Evolutionary conservation across 2,888 invertebrate species (phyloP).

Genomic region (Ferrisia virgata): DNA sequence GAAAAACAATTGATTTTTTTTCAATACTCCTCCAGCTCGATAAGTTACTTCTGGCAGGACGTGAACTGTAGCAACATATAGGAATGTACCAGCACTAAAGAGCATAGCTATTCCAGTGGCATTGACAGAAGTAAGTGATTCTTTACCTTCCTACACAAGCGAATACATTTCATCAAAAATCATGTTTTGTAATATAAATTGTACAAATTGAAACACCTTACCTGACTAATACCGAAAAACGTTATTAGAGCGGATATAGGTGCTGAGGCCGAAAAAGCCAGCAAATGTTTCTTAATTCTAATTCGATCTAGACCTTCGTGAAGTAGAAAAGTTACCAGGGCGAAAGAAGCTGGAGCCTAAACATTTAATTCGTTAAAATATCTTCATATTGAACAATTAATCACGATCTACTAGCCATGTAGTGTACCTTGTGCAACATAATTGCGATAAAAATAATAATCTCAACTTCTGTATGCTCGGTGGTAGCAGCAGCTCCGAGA

Average conservation of each 20-base stretch:
- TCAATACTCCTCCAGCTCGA: conserved; percentile 56
- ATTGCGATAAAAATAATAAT: conserved; percentile 97
- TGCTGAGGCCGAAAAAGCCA: conserved; percentile 89
- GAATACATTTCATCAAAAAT: not conserved
- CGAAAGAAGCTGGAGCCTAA: conserved; percentile 96
- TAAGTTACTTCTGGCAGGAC: conserved; percentile 86
- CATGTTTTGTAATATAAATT: not conserved
- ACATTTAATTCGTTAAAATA: conserved; percentile 43
- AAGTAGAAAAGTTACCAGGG: conserved; percentile 92
- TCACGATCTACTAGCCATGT: not conserved
- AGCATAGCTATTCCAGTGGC: conserved; percentile 97
- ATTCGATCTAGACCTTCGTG: conserved; percentile 91
- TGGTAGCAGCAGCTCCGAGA: conserved; percentile 95
- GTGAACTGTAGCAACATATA: conserved; percentile 98
- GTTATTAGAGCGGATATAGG: conserved; percentile 86
- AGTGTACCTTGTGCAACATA: conserved; percentile 87
- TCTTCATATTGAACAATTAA: not conserved
- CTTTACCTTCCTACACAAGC: conserved; percentile 75
- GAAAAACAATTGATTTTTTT: conserved; percentile 73
- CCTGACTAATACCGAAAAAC: conserved; percentile 84
- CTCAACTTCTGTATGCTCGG: conserved; percentile 93
- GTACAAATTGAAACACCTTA: conserved; percentile 50
- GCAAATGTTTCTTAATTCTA: conserved; percentile 81
- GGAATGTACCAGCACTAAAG: conserved; percentile 97
- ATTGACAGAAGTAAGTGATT: conserved; percentile 81